phyloP scores from a whole-genome alignment of 2,797 vertebrate species.

The Sphaeramia orbicularis region DNA sequence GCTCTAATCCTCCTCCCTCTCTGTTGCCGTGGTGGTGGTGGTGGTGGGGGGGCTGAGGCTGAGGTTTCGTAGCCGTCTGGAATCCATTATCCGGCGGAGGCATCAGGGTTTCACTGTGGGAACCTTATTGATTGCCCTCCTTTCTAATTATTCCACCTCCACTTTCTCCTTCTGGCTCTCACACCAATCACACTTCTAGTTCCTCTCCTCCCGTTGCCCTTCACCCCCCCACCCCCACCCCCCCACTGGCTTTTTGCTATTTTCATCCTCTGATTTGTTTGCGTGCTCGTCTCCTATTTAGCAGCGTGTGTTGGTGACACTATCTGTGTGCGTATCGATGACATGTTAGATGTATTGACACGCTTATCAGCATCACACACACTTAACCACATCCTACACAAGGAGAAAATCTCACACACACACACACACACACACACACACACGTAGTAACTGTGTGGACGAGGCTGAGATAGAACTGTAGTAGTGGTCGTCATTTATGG shows the following conservation, averaged over 20 bases:
- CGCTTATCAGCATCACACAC: slow-evolving; percentile 34
- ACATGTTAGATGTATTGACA: slow-evolving; percentile 34
- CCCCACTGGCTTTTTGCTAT: slow-evolving; percentile 5
- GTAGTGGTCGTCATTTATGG: too few species aligned
- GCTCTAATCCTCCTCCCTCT: slow-evolving; percentile 42
- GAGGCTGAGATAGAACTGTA: too few species aligned
- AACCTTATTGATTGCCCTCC: slow-evolving; percentile 87
- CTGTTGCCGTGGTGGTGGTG: slow-evolving; percentile 33
- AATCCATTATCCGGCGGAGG: slow-evolving; percentile 83
- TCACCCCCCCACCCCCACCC: slow-evolving; percentile 12
- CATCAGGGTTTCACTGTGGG: slow-evolving; percentile 85
- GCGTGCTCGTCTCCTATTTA: background rate
- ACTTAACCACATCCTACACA: slow-evolving; percentile 49
- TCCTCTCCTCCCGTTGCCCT: slow-evolving; percentile 31
- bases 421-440: background rate
- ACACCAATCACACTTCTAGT: slow-evolving; percentile 55
- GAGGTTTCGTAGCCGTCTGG: slow-evolving; percentile 71
- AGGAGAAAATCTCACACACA: slow-evolving; percentile 25
- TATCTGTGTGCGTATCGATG: slow-evolving; percentile 33
- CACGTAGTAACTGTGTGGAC: too few species aligned
- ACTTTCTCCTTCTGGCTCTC: slow-evolving; percentile 59
- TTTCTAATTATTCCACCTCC: slow-evolving; percentile 84
- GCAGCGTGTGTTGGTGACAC: background rate
- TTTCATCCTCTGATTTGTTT: slow-evolving; percentile 31
- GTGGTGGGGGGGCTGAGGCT: too few species aligned